Evolutionary conservation across 2,797 vertebrate species (phyloP).

Genomic region (Hippoglossus hippoglossus): DNA sequence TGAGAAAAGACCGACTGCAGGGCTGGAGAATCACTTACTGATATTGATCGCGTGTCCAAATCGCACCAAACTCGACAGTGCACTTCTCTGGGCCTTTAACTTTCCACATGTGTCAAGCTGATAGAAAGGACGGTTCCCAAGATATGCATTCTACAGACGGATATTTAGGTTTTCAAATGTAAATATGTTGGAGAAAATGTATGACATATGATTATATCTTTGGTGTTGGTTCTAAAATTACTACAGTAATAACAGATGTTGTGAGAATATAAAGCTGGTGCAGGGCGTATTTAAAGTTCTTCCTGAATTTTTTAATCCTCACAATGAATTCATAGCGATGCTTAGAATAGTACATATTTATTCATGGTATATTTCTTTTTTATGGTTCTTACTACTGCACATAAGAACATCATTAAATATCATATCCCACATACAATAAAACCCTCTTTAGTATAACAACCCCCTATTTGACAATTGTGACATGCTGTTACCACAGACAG

Average conservation of each 20-base stretch:
- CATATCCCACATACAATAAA: constrained; percentile 14
- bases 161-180: background rate
- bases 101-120: too few species aligned
- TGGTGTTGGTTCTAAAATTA: too few species aligned
- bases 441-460: background rate
- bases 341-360: constrained; percentile 11
- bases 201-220: constrained; percentile 1
- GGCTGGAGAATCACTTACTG: too few species aligned
- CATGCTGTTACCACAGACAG: background rate
- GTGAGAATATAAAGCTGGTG: too few species aligned
- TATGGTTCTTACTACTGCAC: background rate
- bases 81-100: too few species aligned
- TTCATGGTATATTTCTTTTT: background rate
- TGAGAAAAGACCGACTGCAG: too few species aligned
- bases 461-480: background rate
- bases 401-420: constrained; percentile 14
- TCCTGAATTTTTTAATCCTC: background rate
- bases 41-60: too few species aligned
- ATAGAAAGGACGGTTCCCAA: too few species aligned
- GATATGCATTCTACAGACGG: too few species aligned
- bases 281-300: too few species aligned
- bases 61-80: too few species aligned
- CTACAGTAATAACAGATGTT: too few species aligned
- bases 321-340: background rate
- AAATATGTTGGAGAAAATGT: constrained; percentile 10